These are phyloP conservation scores for Diorhabda elongata DNA, from an alignment of 1,140 invertebrate species.

Conservation along the genomic window DNA sequence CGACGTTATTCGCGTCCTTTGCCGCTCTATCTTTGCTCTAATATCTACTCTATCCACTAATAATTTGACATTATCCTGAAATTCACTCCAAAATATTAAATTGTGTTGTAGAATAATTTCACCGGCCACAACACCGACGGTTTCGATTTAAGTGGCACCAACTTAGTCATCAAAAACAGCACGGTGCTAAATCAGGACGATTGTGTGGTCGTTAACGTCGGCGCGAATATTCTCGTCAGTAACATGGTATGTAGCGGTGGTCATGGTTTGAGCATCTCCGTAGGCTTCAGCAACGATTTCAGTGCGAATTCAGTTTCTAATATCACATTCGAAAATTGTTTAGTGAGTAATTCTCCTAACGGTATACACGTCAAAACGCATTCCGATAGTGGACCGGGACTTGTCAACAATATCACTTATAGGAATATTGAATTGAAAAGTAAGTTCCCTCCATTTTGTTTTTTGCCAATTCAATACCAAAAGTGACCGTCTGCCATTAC, in stretches of 20 bases:
- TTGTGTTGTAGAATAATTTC: constrained; percentile 6
- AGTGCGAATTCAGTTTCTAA: constrained; percentile 8
- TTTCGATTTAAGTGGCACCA: constrained; percentile 11
- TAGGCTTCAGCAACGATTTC: constrained; percentile 8
- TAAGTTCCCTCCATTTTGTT: not conserved
- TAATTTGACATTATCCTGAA: no score
- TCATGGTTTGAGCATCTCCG: constrained; percentile 17
- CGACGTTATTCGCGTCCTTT: no score
- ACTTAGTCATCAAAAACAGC: constrained; percentile 12
- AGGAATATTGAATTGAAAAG: constrained; percentile 10
- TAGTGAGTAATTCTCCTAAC: constrained; percentile 6
- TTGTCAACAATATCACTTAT: constrained; percentile 7
- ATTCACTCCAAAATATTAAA: no score
- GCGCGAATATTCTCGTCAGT: constrained; percentile 14
- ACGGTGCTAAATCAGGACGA: constrained; percentile 15
- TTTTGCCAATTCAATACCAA: no score
- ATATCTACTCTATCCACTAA: no score
- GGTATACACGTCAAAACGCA: constrained; percentile 18
- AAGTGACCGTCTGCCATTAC: no score
- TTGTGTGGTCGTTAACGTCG: constrained; percentile 11
- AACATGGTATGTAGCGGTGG: constrained; percentile 12
- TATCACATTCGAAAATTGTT: constrained; percentile 10
- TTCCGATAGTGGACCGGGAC: constrained; percentile 4
- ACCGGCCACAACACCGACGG: constrained; percentile 19
- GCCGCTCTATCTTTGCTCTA: no score